These are phyloP conservation scores for Biston stratarius DNA, from an alignment of 2,888 invertebrate genomes.

Conservation along the genomic window DNA sequence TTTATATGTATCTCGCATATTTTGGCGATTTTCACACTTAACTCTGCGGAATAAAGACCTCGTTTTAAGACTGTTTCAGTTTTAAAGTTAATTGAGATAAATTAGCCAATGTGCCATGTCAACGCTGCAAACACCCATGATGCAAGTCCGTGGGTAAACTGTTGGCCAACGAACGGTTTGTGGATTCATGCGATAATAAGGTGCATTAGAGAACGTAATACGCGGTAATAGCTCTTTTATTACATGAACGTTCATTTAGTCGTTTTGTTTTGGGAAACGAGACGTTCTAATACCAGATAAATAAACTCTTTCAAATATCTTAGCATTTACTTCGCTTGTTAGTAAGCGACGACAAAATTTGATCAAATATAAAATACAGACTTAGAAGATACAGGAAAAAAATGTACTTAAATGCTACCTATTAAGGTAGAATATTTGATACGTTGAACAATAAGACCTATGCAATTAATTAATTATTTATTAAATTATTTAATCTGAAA, in stretches of 20 bases:
- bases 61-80: conserved; percentile 6
- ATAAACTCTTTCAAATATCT: background rate
- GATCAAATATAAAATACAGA: no score
- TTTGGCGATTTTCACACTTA: conserved; percentile 11
- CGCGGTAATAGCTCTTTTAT: conserved; percentile 26
- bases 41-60: conserved; percentile 7
- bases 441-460: no score
- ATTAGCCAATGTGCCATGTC: conserved; percentile 55
- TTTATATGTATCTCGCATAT: conserved; percentile 14
- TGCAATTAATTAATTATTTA: no score
- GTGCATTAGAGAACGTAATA: conserved; percentile 33
- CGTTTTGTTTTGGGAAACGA: conserved; percentile 24
- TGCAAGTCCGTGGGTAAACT: conserved; percentile 43
- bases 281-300: conserved; percentile 7
- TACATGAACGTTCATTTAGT: conserved; percentile 25
- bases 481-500: no score
- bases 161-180: conserved; percentile 45
- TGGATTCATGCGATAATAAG: conserved; percentile 30
- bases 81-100: conserved; percentile 55
- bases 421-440: no score
- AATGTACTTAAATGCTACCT: no score
- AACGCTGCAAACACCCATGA: conserved; percentile 53
- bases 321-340: no score
- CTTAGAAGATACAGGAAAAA: no score
- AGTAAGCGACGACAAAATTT: no score